Evolutionary conservation across 2,113 vertebrate species (phyloP).

Genomic region (Heterotilapia buettikoferi): DNA sequence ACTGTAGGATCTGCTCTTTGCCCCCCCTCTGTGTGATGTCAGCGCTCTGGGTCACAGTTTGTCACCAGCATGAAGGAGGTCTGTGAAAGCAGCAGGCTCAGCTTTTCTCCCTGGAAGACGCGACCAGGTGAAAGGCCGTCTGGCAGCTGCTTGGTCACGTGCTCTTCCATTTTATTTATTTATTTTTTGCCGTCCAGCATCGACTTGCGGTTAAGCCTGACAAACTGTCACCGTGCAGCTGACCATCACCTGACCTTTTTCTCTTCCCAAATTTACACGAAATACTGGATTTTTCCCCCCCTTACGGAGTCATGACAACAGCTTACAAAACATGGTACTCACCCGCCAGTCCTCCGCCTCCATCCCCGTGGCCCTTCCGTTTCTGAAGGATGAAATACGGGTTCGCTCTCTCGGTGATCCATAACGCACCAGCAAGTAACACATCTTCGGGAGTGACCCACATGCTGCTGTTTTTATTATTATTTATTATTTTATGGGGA

Average conservation of each 20-base stretch:
- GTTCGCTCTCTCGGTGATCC: conserved; percentile 94
- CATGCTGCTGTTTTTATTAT: conserved; percentile 65
- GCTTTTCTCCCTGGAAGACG: background rate
- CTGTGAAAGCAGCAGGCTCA: background rate
- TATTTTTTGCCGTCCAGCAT: background rate
- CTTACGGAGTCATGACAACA: background rate
- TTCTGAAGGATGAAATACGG: conserved; percentile 96
- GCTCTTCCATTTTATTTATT: background rate
- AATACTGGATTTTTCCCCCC: accelerated
- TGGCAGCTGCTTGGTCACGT: conserved; percentile 16
- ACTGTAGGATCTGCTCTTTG: background rate
- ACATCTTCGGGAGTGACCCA: conserved; percentile 97
- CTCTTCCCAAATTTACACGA: background rate
- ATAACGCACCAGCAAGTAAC: conserved; percentile 90
- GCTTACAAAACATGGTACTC: conserved; percentile 30
- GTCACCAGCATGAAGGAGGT: background rate
- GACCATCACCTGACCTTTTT: background rate
- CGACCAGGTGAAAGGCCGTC: conserved; percentile 9
- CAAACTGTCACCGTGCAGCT: background rate
- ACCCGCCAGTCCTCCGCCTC: conserved; percentile 83
- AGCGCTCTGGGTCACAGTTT: background rate
- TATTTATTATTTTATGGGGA: background rate
- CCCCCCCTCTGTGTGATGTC: background rate
- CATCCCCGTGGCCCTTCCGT: conserved; percentile 88
- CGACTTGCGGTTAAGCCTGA: background rate